Evolutionary conservation across 1,140 invertebrate species (phyloP).

Genomic region (Phymastichus coffea): DNA sequence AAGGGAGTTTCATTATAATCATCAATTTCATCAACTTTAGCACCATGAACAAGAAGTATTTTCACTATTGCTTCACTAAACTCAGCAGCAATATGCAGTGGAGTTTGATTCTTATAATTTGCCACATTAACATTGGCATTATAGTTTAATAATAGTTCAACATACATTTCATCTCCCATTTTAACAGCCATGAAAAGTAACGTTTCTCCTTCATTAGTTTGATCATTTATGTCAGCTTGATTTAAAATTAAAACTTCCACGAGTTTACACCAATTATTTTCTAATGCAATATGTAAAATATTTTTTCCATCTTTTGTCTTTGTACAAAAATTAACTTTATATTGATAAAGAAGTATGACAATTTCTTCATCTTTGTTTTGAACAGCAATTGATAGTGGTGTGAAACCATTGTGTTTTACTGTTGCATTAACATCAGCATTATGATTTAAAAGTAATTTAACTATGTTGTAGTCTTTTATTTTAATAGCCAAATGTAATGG

Average conservation of each 20-base stretch:
- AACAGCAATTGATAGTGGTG: conserved; percentile 1
- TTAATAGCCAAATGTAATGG: conserved; percentile 5
- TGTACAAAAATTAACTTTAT: background rate
- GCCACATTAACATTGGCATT: conserved; percentile 5
- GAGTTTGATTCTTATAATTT: conserved; percentile 6
- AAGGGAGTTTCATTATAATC: conserved; percentile 4
- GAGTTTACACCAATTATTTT: conserved; percentile 1
- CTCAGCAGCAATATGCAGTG: conserved; percentile 10
- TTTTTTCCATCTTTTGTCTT: conserved; percentile 6
- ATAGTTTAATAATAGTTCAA: background rate
- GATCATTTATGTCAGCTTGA: background rate
- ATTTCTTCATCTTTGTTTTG: background rate
- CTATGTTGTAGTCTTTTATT: background rate
- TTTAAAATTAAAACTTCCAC: background rate
- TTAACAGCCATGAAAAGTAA: background rate
- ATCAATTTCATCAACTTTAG: conserved; percentile 3
- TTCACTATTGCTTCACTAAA: background rate
- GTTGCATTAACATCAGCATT: conserved; percentile 2
- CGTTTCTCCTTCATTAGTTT: background rate
- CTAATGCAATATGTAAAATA: conserved; percentile 6
- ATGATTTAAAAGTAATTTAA: background rate
- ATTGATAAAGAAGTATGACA: background rate
- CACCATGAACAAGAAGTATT: background rate
- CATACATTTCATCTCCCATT: background rate
- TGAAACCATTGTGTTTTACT: background rate